Conservation (phyloP, 2,888 invertebrate genomes). For the Molorchus minor region DNA sequence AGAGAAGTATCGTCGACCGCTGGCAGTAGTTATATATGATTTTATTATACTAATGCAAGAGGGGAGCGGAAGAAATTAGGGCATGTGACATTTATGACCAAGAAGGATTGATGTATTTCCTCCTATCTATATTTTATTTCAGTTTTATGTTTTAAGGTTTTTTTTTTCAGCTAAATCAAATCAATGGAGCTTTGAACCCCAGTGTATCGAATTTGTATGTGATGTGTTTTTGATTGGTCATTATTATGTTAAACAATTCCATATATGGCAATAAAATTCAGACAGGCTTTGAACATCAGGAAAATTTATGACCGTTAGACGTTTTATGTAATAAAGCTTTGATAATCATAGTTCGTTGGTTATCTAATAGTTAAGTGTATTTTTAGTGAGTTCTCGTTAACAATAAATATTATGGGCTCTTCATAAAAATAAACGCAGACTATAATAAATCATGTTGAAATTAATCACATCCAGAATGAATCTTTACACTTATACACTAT, state of each 20-base stretch:
- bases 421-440: too few relatives aligned
- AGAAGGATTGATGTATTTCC: constrained; percentile 58
- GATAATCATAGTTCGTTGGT: too few relatives aligned
- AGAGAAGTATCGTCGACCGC: constrained; percentile 31
- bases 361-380: too few relatives aligned
- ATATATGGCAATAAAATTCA: too few relatives aligned
- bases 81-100: constrained; percentile 58
- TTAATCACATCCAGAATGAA: too few relatives aligned
- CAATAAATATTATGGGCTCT: too few relatives aligned
- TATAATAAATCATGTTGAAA: too few relatives aligned
- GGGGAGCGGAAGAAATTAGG: constrained; percentile 50
- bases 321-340: too few relatives aligned
- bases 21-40: constrained; percentile 52
- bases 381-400: too few relatives aligned
- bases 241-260: neutral
- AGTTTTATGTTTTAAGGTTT: constrained; percentile 40
- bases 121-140: constrained; percentile 45
- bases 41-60: constrained; percentile 58
- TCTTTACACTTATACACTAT: too few relatives aligned
- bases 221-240: constrained; percentile 27
- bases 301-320: too few relatives aligned
- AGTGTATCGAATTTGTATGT: constrained; percentile 35
- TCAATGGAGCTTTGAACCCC: constrained; percentile 37
- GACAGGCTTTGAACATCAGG: too few relatives aligned
- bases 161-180: constrained; percentile 37